Base-by-base conservation (phyloP, 2,888 invertebrate species). In the Sussaba pulchella region DNA sequence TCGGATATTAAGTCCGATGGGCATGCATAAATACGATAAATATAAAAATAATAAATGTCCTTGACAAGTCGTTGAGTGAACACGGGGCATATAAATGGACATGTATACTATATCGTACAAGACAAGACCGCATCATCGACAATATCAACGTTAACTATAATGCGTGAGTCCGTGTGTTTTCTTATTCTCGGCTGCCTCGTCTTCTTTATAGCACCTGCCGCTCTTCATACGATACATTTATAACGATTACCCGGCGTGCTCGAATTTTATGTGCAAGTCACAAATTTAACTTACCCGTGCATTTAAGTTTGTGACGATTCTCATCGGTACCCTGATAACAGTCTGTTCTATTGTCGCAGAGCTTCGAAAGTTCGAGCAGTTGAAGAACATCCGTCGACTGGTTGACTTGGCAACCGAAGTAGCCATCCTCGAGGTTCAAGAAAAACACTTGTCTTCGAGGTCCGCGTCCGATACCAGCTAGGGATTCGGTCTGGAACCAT, bases 391-490 rank as follows among this genome's bases (percentile, higher is more conserved):
- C 98, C 92, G 97, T 97, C 90, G 98, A 98, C 94, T 97, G 97
- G 95, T 98, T 98, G 90, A 98, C 97, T 95, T 98, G 98, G 94
- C 98, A 98, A 91, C 98, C 98, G 94, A 98, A 98, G 93, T 98
- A 98, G 92, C 98, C 98, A 94, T 98, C 98, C 94, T 98, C 98
- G 93, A 98, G 95, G 94, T 98, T 98, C 93, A 98, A 95, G 94
- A 98, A 98, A 95, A 98, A 98, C 93, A 98, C 96, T 95, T 98
- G 98, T 93, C 96, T 95, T 94, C 95, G 96, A 94, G 96, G 96
- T 94, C 96, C 96, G 93, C 95, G 95, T 91, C 96, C 95, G 94
- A 96, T 95, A 94, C 96, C 96, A 93, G 95, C 95, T 92, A 95
- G 95, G 94, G 95, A 95, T 94, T 96, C 96, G 94, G 95, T 95